Base-by-base conservation (phyloP, 2,888 invertebrate species). In the Cantharis flavilabris region DNA sequence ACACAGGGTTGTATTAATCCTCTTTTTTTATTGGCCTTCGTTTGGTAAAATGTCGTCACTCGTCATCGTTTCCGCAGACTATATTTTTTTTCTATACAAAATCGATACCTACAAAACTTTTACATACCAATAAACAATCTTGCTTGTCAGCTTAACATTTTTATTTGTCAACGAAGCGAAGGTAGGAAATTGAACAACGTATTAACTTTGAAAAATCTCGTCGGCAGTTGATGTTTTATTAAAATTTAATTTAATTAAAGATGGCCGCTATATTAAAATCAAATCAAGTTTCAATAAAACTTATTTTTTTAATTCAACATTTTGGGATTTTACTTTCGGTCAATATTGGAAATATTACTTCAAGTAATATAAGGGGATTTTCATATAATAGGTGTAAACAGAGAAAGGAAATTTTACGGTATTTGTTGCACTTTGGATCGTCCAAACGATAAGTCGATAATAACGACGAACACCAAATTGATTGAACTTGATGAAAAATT, bases 1-100 rank as follows among this genome's bases (percentile, higher is more conserved):
- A 70, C 18, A 33, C 70, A 73, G 73, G 76, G 70, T 70, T 18
- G 75, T 71, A 72, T 75, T 74, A 67, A 20, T 23, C 30, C 23
- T 13, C 62, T 23, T 63, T 63, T 62, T 69, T 73, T 69, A 72
- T 72, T 72, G 49, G 65, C 49, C n/a, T 49, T 49, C n/a, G 49
- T 49, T 49, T 49, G n/a, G 4, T 49, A 49, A 49, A 49, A n/a
- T 9, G 7, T 49, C 49, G 49, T 49, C 49, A 49, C n/a, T 49
- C 49, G 49, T 49, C 49, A 49, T 49, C 49, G 4, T 49, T 49
- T 49, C 49, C 49, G 49, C 49, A 49, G 49, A 49, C n/a, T 49
- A 13, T 49, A 49, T 49, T n/a, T 49, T 33, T 26, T 49, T 49
- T 49, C 13, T 49, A 49, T 49, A 49, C 49, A 49, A 49, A 49